phyloP scores from a whole-genome alignment of 2,888 invertebrate genomes.

The Cheilosia urbana region DNA sequence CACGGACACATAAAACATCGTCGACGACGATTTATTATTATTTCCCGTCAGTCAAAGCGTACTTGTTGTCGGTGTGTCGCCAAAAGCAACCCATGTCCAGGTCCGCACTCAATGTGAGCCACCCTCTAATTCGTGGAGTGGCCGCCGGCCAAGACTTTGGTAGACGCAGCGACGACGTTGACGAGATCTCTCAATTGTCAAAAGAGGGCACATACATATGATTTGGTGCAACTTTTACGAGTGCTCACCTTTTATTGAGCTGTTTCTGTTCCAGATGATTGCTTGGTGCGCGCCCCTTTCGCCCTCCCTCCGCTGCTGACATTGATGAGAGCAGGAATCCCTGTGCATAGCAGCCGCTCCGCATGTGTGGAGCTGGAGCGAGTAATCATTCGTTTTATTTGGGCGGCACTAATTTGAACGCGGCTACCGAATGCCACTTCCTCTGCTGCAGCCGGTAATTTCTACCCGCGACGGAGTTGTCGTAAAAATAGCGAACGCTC shows the following conservation, averaged over 20 bases:
- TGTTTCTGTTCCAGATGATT: slow-evolving; percentile 58
- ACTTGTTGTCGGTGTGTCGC: slow-evolving; percentile 61
- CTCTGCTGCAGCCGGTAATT: slow-evolving; percentile 55
- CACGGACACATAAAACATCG: slow-evolving; percentile 48
- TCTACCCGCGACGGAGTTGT: slow-evolving; percentile 48
- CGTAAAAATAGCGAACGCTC: slow-evolving; percentile 67
- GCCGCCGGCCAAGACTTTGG: slow-evolving; percentile 23
- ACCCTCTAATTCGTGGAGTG: slow-evolving; percentile 41
- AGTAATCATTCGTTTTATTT: slow-evolving; percentile 57
- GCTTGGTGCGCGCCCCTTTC: slow-evolving; percentile 10
- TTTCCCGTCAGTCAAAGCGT: slow-evolving; percentile 47
- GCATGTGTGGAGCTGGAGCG: slow-evolving; percentile 31
- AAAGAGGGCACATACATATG: background rate
- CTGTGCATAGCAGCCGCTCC: background rate
- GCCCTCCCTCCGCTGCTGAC: background rate
- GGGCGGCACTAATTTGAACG: slow-evolving; percentile 68
- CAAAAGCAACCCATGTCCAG: slow-evolving; percentile 38
- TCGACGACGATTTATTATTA: slow-evolving; percentile 39
- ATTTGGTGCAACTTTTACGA: slow-evolving; percentile 54
- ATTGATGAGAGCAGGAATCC: slow-evolving; percentile 21
- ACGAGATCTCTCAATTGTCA: slow-evolving; percentile 55
- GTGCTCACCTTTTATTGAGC: slow-evolving; percentile 67
- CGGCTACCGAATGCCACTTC: slow-evolving; percentile 72
- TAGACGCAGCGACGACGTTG: slow-evolving; percentile 7
- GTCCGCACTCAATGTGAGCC: slow-evolving; percentile 1